Conservation (phyloP, 2,888 invertebrate genomes). For the Amiota mariae region DNA sequence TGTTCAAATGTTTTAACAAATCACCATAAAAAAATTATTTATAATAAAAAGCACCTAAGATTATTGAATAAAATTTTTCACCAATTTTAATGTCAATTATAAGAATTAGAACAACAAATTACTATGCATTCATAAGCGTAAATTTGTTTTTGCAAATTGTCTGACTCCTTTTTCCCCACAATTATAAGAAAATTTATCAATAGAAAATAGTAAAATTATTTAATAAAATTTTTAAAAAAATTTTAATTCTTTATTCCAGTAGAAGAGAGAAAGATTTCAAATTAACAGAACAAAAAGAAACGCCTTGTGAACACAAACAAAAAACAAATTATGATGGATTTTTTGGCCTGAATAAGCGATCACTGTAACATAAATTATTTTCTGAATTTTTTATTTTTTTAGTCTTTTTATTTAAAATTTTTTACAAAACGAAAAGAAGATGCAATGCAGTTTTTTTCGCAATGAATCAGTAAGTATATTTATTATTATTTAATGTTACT, state of each 20-base stretch:
- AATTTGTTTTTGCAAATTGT: too few relatives aligned
- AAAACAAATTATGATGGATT: too few relatives aligned
- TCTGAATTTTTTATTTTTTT: neutral
- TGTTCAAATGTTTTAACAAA: neutral
- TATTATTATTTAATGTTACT: slow-evolving; percentile 24
- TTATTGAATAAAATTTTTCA: neutral
- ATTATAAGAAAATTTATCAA: too few relatives aligned
- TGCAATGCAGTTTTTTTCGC: too few relatives aligned
- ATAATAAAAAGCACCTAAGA: neutral
- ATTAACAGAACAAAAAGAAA: neutral
- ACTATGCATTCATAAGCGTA: too few relatives aligned
- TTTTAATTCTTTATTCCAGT: too few relatives aligned
- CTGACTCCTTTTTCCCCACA: neutral
- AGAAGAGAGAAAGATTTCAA: too few relatives aligned
- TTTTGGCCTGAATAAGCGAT: neutral
- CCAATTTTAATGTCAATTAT: too few relatives aligned
- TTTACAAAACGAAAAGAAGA: too few relatives aligned
- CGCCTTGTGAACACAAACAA: slow-evolving; percentile 13
- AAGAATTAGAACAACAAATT: too few relatives aligned
- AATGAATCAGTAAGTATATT: neutral
- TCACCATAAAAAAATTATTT: neutral
- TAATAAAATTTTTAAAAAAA: neutral
- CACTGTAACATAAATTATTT: neutral
- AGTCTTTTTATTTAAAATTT: neutral
- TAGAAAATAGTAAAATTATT: neutral